These are phyloP conservation scores for Leptopterna dolabrata DNA, from an alignment of 2,888 invertebrate species.

Conservation along the genomic window DNA sequence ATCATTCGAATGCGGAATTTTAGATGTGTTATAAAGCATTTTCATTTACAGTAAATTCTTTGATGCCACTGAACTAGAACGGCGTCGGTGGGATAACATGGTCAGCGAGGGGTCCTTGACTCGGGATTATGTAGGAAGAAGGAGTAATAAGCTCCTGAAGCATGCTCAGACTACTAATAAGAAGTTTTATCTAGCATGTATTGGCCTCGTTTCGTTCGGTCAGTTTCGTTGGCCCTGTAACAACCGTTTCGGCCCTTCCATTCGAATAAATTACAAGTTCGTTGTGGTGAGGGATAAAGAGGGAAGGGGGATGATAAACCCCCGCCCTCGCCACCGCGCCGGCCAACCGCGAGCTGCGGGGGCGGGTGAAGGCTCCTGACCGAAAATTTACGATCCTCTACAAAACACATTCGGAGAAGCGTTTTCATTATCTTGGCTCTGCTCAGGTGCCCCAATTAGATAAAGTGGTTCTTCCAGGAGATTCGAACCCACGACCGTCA, in stretches of 20 bases:
- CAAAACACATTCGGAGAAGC: slow-evolving; percentile 9
- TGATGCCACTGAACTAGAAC: not conserved
- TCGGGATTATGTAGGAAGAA: not conserved
- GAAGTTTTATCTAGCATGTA: slow-evolving; percentile 50
- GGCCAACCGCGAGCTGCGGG: not conserved
- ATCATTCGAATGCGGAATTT: too few relatives aligned
- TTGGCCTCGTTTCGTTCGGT: slow-evolving; percentile 49
- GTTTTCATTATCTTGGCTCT: slow-evolving; percentile 35
- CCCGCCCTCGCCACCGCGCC: not conserved
- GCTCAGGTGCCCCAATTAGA: slow-evolving; percentile 45
- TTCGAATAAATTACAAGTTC: slow-evolving; percentile 49
- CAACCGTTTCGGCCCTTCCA: slow-evolving; percentile 51
- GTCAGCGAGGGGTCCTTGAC: not conserved
- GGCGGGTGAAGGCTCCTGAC: not conserved
- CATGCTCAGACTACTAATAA: slow-evolving; percentile 30
- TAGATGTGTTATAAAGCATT: too few relatives aligned
- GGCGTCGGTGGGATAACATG: not conserved
- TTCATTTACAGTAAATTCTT: not conserved
- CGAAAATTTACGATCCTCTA: slow-evolving; percentile 49
- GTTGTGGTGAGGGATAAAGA: not conserved
- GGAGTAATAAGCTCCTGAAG: not conserved
- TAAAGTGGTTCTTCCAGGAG: slow-evolving; percentile 28
- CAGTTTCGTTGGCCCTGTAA: slow-evolving; percentile 12
- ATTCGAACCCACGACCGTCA: not conserved
- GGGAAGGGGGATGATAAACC: not conserved